Evolutionary conservation across 2,888 invertebrate species (phyloP).

Genomic region (Leptura quadrifasciata): DNA sequence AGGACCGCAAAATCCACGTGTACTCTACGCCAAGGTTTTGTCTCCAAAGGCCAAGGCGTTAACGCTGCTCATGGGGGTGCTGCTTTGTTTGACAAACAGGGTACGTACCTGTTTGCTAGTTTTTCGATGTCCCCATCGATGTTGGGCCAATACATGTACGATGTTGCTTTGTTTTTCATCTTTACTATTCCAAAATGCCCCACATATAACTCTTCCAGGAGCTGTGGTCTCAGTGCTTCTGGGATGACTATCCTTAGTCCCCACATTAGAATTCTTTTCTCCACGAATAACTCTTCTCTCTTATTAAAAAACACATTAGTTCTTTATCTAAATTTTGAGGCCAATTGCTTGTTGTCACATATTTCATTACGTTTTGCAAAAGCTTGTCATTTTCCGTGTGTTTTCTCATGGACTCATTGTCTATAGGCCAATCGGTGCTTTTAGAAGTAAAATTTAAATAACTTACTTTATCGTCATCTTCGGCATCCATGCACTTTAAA

Average conservation of each 20-base stretch:
- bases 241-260: neutral
- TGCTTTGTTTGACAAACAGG: neutral
- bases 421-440: too few relatives aligned
- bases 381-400: too few relatives aligned
- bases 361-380: neutral
- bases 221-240: neutral
- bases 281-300: neutral
- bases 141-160: neutral
- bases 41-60: neutral
- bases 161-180: neutral
- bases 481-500: too few relatives aligned
- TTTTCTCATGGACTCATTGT: too few relatives aligned
- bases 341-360: neutral
- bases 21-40: neutral
- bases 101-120: too few relatives aligned
- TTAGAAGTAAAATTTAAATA: too few relatives aligned
- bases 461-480: too few relatives aligned
- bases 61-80: neutral
- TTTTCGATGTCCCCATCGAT: neutral
- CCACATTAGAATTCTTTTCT: neutral
- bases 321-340: neutral
- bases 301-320: neutral
- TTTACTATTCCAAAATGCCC: neutral
- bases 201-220: too few relatives aligned
- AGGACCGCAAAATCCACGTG: neutral